Percentiles rank a stretch among this genome's conserved stretches.
Evolutionary conservation across 2,797 vertebrate genomes (phyloP).

Genomic region (Hybognathus amarus): DNA sequence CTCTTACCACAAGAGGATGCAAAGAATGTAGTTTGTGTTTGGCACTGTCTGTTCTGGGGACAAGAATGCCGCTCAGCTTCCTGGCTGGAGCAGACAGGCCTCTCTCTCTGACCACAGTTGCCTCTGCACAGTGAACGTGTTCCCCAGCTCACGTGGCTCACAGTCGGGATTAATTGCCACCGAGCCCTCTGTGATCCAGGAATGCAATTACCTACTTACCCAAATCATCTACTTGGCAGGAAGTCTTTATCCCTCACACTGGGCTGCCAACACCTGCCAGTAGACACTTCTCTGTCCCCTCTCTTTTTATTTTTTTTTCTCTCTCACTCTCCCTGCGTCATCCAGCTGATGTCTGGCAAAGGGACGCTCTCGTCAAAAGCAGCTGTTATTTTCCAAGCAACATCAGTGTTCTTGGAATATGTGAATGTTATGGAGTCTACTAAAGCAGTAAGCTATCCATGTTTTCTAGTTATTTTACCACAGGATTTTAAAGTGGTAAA

Average conservation of each 20-base stretch:
- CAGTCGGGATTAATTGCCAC: slow-evolving; percentile 75
- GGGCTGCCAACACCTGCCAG: slow-evolving; percentile 54
- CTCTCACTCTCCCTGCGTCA: background rate
- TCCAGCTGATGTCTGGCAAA: slow-evolving; percentile 12
- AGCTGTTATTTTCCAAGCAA: slow-evolving; percentile 12
- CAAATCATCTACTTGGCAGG: slow-evolving; percentile 75
- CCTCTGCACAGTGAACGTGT: slow-evolving; percentile 53
- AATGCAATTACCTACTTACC: slow-evolving; percentile 81
- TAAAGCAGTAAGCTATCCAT: background rate
- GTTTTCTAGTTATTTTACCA: background rate
- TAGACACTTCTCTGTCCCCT: slow-evolving; percentile 12
- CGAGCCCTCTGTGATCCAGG: slow-evolving; percentile 72
- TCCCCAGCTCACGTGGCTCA: slow-evolving; percentile 64
- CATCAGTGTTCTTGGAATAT: background rate
- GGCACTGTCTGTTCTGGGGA: background rate
- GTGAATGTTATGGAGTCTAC: background rate
- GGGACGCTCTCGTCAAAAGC: slow-evolving; percentile 10
- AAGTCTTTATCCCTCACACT: slow-evolving; percentile 59
- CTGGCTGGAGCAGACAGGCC: slow-evolving; percentile 9
- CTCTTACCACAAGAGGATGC: slow-evolving; percentile 12
- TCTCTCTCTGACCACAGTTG: slow-evolving; percentile 21
- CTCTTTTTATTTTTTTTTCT: slow-evolving; percentile 21
- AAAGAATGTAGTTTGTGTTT: slow-evolving; percentile 18
- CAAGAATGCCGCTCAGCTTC: background rate
- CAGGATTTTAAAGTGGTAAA: background rate